These are phyloP conservation scores for Zootoca vivipara DNA, from an alignment of 2,113 vertebrate genomes.

Conservation along the genomic window DNA sequence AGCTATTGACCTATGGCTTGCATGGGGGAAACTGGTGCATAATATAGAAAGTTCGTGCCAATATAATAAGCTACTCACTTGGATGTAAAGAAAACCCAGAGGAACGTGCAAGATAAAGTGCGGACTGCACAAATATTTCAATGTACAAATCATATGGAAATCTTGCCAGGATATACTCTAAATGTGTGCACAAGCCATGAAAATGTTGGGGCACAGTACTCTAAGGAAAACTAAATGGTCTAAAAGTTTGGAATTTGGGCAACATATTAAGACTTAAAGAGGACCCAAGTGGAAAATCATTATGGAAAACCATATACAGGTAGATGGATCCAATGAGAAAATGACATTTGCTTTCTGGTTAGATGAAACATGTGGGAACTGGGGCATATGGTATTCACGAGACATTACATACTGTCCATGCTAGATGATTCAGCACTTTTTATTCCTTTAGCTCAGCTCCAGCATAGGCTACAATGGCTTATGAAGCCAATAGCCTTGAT, in stretches of 20 bases:
- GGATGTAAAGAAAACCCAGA: neutral
- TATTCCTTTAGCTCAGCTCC: constrained; percentile 36
- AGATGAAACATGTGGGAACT: constrained; percentile 68
- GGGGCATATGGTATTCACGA: constrained; percentile 39
- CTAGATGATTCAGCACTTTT: constrained; percentile 33
- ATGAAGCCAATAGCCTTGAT: constrained; percentile 8
- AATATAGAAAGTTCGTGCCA: neutral
- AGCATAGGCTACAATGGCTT: constrained; percentile 39
- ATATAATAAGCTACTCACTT: neutral
- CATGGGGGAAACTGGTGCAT: neutral
- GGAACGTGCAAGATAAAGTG: neutral
- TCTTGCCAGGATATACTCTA: neutral
- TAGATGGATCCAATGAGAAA: constrained; percentile 67
- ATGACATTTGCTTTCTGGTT: constrained; percentile 62
- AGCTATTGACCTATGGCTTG: neutral
- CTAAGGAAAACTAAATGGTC: constrained; percentile 58
- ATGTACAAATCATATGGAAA: neutral
- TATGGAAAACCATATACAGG: constrained; percentile 59
- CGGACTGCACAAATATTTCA: neutral
- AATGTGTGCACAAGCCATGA: neutral
- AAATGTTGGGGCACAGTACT: constrained; percentile 5
- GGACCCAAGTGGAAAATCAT: constrained; percentile 67
- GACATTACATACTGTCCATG: constrained; percentile 18
- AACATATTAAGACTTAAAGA: constrained; percentile 69
- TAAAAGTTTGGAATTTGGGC: constrained; percentile 67